phyloP scores from a whole-genome alignment of 2,113 vertebrate species.

The Aldabrachelys gigantea region DNA sequence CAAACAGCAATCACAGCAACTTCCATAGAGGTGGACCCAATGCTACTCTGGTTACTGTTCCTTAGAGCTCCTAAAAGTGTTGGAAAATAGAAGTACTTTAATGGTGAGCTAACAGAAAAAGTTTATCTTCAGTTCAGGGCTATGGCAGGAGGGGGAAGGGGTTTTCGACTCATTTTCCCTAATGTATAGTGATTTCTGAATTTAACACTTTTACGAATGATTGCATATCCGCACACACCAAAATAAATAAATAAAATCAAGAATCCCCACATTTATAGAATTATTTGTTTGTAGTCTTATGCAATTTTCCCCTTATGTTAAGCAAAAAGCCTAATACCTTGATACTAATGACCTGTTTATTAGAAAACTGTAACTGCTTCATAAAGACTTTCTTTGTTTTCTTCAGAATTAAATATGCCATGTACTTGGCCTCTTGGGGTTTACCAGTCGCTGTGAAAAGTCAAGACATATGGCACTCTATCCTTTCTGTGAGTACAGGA shows the following conservation, averaged over 20 bases:
- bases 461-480: constrained; percentile 64
- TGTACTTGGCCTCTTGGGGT: neutral
- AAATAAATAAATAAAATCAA: constrained; percentile 33
- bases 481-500: constrained; percentile 49
- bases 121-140: neutral
- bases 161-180: neutral
- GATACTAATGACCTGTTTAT: constrained; percentile 55
- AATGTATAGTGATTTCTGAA: neutral
- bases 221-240: neutral
- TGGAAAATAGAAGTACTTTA: neutral
- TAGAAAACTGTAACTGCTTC: constrained; percentile 60
- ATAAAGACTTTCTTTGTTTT: constrained; percentile 50
- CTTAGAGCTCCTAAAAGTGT: neutral
- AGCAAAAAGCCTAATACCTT: neutral
- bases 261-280: constrained; percentile 21
- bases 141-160: rapidly evolving
- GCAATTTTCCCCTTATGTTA: constrained; percentile 6
- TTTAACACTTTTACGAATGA: neutral
- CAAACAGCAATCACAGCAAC: neutral
- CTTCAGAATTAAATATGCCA: constrained; percentile 47
- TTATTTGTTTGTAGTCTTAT: constrained; percentile 18
- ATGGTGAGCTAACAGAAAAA: neutral
- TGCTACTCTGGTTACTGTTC: neutral
- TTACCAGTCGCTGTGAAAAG: constrained; percentile 33
- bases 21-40: neutral